Base-by-base conservation (phyloP, 1,140 invertebrate species). In the Radopholus similis region DNA sequence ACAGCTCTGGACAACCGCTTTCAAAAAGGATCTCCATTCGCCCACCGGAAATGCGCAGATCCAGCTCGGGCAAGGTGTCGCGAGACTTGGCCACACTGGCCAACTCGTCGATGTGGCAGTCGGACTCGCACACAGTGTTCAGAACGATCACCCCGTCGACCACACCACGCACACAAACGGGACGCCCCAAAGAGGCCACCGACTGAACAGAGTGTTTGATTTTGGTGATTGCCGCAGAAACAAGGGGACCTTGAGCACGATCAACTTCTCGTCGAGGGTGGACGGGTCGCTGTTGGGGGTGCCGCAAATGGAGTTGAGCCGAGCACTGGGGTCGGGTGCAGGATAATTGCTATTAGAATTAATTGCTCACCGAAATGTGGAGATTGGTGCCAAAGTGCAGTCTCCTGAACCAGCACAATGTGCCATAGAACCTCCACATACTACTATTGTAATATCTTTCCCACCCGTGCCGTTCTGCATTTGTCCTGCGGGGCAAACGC, bases 121-220 rank as follows among this genome's bases (percentile, higher is more conserved):
- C 38, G 8, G 57, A 11, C n/a, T 21, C 23, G 44, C 70, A 71
- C 15, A 75, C n/a, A 4, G 72, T 32, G 30, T 71, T 71, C 26
- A 71, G n/a, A 6, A 71, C 49, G 26, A 71, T 34, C 32, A 62
- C 23, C 1, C 35, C 64, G 21, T 66, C 64, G 0, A 35, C 34
- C 35, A 47, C 6, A 40, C 40, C n/a, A 11, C 64, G 53, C 13
- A 66, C 64, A 28, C 64, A 66, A 68, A 66, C 23, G 8, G 64
- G 34, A 4, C 30, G 18, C 9, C 32, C 23, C 11, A 65, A 21
- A 15, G 64, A 28, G 15, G 34, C 64, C 11, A 63, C n/a, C 58
- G 72, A 21, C 68, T 70, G 35, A 21, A 76, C 66, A 69, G 9
- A n/a, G n/a, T n/a, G n/a, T 56, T 67, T 57, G 30, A 70, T 66